Evolutionary conservation across 2,113 vertebrate species (phyloP), one percentile per base, ranked within the genome.

Genomic region (Archilochus colubris): DNA sequence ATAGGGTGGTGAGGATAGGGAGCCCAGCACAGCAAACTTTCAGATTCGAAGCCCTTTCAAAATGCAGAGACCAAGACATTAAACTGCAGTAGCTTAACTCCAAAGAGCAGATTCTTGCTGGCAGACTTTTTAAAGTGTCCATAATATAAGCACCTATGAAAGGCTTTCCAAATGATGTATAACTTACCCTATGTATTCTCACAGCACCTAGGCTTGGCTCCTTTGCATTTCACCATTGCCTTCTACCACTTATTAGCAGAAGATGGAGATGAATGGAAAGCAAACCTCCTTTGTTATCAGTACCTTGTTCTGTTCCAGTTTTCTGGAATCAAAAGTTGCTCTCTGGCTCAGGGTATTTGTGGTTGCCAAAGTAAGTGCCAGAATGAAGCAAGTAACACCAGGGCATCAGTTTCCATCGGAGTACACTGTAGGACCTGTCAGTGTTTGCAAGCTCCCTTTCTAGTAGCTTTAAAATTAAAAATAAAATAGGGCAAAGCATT

Each of bases 301-400:
- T 95, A 91, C 90, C 84, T 96, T 93, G 85, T 85, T 94, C 84
- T 70, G 50, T 82, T 92, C 54, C 81, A 86, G 74, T 87, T 90
- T 84, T 73, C 43, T 27, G 48, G 91, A 93, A 31, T 70, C 69
- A 74, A 57, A 58, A 6, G 7, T 57, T n/a, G 44, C 59, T 61
- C 30, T 81, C 51, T 67, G 63, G 67, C 68, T 86, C 66, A 62
- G 64, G 31, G 22, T 86, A 9, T 28, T 55, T 74, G 76, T 63
- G 30, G 13, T 55, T 88, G 88, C 91, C 84, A 86, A 77, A 82
- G 50, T 46, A 64, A 86, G 58, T 14, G 20, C 53, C 9, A 9
- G 33, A 89, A 69, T 36, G 61, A 93, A 88, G 50, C 38, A 30
- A 88, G 27, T 43, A 78, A 51, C 57, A 55, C 3, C 72, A 78